Evolutionary conservation across 2,888 invertebrate genomes (phyloP).

Genomic region (Polylopha cassiicola): DNA sequence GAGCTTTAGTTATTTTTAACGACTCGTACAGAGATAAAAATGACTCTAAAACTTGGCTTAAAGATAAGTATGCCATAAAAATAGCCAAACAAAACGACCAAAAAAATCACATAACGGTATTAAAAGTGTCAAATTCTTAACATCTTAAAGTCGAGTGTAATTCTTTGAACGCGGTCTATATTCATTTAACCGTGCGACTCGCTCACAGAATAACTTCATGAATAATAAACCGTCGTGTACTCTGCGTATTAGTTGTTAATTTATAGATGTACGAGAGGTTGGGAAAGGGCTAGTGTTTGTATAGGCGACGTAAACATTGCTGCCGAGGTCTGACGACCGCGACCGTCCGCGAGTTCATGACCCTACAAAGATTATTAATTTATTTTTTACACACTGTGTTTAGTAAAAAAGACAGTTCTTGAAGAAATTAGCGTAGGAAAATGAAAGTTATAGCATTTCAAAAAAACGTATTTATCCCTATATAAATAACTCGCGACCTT

Average conservation of each 20-base stretch:
- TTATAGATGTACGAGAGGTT: slow-evolving; percentile 14
- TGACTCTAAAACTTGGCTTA: too few relatives aligned
- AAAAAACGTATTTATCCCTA: too few relatives aligned
- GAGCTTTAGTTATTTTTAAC: too few relatives aligned
- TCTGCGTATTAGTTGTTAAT: slow-evolving; percentile 20
- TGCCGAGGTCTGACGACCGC: slow-evolving; percentile 24
- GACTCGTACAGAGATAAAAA: too few relatives aligned
- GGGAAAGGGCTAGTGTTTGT: slow-evolving; percentile 46
- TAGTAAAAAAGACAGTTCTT: too few relatives aligned
- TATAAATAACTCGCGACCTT: too few relatives aligned
- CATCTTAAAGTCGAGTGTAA: slow-evolving; percentile 6
- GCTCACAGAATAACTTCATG: slow-evolving; percentile 11
- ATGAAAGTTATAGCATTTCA: too few relatives aligned
- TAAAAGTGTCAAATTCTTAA: slow-evolving; percentile 7
- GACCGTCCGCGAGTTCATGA: slow-evolving; percentile 25
- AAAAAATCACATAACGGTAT: not conserved
- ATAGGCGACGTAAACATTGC: slow-evolving; percentile 54
- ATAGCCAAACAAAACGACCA: too few relatives aligned
- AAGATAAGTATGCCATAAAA: too few relatives aligned
- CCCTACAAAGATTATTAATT: slow-evolving; percentile 2
- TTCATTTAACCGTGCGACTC: not conserved
- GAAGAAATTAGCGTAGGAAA: too few relatives aligned
- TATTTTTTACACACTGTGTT: slow-evolving; percentile 1
- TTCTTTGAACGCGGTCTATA: slow-evolving; percentile 8
- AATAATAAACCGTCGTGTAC: slow-evolving; percentile 21